phyloP scores from a whole-genome alignment of 2,797 vertebrate species.

The Alauda arvensis region DNA sequence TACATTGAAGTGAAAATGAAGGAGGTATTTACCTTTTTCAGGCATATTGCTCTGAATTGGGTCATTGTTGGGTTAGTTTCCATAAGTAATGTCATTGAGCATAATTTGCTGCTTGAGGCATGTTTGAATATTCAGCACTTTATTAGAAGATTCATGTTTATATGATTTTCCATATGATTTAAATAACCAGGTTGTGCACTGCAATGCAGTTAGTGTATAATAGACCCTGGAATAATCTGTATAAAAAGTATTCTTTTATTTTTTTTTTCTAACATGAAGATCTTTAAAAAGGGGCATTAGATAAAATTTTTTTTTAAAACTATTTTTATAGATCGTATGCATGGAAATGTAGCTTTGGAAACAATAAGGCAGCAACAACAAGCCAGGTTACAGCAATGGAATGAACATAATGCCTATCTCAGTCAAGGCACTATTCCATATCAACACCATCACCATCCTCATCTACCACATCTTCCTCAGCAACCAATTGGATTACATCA shows the following conservation, averaged over 20 bases:
- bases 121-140: constrained; percentile 55
- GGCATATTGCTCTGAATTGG: constrained; percentile 31
- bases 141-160: constrained; percentile 57
- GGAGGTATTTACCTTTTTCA: constrained; percentile 37
- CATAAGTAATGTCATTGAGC: constrained; percentile 43
- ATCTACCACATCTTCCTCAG: constrained; percentile 88
- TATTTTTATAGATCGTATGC: constrained; percentile 83
- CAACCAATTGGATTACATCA: constrained; percentile 86
- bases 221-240: constrained; percentile 41
- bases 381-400: constrained; percentile 89
- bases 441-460: constrained; percentile 83
- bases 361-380: constrained; percentile 91
- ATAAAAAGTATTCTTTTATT: constrained; percentile 23
- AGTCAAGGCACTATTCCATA: constrained; percentile 83
- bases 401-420: constrained; percentile 87
- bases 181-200: constrained; percentile 10
- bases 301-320: constrained; percentile 46
- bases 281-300: constrained; percentile 47
- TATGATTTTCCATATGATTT: constrained; percentile 33
- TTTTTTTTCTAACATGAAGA: constrained; percentile 34
- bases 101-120: constrained; percentile 36
- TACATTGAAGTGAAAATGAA: constrained; percentile 32
- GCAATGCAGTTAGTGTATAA: constrained; percentile 44
- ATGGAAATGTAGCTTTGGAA: constrained; percentile 86
- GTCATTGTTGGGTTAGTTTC: constrained; percentile 43